phyloP scores from a whole-genome alignment of 2,888 invertebrate species.

The Horisme vitalbata region DNA sequence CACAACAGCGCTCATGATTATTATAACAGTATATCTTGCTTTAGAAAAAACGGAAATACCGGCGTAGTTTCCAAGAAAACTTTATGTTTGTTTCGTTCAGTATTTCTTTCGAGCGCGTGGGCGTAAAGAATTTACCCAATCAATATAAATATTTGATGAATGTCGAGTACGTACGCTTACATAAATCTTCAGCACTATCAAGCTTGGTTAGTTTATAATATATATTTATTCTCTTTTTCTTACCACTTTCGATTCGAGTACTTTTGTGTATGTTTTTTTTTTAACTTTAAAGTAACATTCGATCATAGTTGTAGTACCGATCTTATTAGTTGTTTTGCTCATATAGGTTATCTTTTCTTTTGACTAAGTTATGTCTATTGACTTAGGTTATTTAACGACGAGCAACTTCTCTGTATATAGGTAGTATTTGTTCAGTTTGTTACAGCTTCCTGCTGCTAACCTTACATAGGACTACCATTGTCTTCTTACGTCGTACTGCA shows the following conservation, averaged over 20 bases:
- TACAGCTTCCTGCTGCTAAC: neutral
- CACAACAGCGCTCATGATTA: slow-evolving; percentile 1
- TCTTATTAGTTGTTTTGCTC: too few relatives aligned
- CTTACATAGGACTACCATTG: neutral
- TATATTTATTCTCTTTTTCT: neutral
- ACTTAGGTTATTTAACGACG: too few relatives aligned
- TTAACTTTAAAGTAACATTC: too few relatives aligned
- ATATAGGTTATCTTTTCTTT: too few relatives aligned
- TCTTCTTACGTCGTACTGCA: slow-evolving; percentile 6
- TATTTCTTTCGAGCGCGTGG: slow-evolving; percentile 17
- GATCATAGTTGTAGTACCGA: too few relatives aligned
- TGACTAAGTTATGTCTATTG: too few relatives aligned
- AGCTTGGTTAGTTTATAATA: slow-evolving; percentile 9
- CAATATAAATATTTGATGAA: slow-evolving; percentile 29
- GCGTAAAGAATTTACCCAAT: slow-evolving; percentile 26
- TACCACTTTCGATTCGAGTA: too few relatives aligned
- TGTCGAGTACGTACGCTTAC: slow-evolving; percentile 10
- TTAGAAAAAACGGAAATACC: slow-evolving; percentile 27
- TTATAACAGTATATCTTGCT: slow-evolving; percentile 12
- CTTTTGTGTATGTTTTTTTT: too few relatives aligned
- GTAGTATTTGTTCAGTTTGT: neutral
- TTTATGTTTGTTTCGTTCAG: slow-evolving; percentile 20
- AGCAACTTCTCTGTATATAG: too few relatives aligned
- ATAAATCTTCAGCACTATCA: slow-evolving; percentile 16
- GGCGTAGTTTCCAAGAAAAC: slow-evolving; percentile 25